Conservation (phyloP, 1,140 invertebrate genomes). For the Neotoxoptera formosana region DNA sequence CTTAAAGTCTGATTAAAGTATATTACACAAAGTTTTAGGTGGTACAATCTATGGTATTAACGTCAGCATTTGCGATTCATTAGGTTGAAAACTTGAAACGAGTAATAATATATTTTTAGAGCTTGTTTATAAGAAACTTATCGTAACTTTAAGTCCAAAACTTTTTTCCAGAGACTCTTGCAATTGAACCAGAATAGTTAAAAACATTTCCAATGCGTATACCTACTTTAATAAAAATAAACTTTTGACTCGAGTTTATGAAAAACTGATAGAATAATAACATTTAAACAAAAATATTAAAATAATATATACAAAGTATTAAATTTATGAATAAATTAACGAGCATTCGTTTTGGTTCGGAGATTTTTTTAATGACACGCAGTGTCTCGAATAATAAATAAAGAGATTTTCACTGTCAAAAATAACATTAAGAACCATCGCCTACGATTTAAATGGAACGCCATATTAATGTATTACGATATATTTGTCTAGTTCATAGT, state of each 20-base stretch:
- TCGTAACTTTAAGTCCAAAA: not conserved
- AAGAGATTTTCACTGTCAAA: not conserved
- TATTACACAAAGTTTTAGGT: not conserved
- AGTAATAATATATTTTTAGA: not conserved
- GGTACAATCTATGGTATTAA: constrained; percentile 5
- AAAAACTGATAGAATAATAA: not conserved
- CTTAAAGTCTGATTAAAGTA: not conserved
- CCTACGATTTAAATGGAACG: not conserved
- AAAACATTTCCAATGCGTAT: not conserved
- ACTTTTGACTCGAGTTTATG: not conserved
- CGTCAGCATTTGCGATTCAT: not conserved
- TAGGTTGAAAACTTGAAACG: constrained; percentile 1
- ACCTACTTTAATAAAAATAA: constrained; percentile 6
- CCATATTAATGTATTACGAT: not conserved
- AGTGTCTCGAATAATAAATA: not conserved
- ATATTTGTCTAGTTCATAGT: not conserved
- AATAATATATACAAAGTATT: not conserved
- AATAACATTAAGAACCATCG: not conserved
- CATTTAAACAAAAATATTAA: not conserved
- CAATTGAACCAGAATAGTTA: not conserved
- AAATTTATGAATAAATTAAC: not conserved
- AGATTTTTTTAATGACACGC: not conserved
- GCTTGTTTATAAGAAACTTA: constrained; percentile 19
- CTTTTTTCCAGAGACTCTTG: not conserved
- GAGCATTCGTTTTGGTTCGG: not conserved